phyloP scores from a whole-genome alignment of 2,888 invertebrate species.

The Scaptomyza polygonia region DNA sequence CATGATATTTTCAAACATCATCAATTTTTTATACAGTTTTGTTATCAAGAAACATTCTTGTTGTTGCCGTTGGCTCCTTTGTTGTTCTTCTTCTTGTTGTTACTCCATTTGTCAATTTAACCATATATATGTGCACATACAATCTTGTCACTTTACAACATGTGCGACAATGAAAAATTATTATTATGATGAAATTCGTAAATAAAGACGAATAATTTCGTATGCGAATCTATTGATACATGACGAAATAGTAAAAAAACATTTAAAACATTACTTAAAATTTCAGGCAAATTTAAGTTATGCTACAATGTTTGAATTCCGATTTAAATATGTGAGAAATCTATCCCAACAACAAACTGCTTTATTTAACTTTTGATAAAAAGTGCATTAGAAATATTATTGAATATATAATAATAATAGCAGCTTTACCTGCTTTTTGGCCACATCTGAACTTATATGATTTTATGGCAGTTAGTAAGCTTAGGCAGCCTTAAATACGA shows the following conservation, averaged over 20 bases:
- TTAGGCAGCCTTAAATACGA: conserved; percentile 1
- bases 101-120: conserved; percentile 51
- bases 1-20: conserved; percentile 68
- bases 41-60: conserved; percentile 36
- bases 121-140: conserved; percentile 41
- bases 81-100: conserved; percentile 48
- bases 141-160: conserved; percentile 47
- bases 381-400: conserved; percentile 3
- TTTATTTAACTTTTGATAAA: neutral
- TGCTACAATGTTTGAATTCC: neutral
- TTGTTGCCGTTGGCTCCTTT: conserved; percentile 18
- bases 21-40: conserved; percentile 56
- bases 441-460: neutral
- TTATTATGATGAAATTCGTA: conserved; percentile 12
- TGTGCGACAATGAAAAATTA: conserved; percentile 1
- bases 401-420: no score
- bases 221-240: neutral
- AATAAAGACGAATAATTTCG: conserved; percentile 21
- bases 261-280: neutral
- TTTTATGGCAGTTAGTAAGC: conserved; percentile 1
- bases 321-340: no score
- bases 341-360: no score
- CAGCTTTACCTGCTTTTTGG: neutral
- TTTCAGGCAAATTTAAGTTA: no score
- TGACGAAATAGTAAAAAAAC: neutral